phyloP scores from a whole-genome alignment of 1,140 invertebrate species.

The Saccostrea glomerata region DNA sequence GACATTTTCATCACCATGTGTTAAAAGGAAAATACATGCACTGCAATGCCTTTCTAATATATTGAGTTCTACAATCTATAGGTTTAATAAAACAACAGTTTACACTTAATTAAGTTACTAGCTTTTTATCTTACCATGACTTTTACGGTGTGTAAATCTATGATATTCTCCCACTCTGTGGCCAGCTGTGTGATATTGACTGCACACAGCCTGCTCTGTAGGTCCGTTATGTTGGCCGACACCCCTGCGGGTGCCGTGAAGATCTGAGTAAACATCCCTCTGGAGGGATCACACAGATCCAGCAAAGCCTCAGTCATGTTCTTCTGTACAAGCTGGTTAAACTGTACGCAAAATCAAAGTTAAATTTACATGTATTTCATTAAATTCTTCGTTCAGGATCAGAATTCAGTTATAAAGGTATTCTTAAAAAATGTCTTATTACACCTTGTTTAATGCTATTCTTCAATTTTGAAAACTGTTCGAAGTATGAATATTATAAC shows the following conservation, averaged over 20 bases:
- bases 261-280: constrained; percentile 33
- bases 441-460: too few relatives aligned
- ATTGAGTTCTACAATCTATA: too few relatives aligned
- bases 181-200: constrained; percentile 16
- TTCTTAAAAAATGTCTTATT: too few relatives aligned
- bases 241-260: not conserved
- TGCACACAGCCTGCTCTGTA: constrained; percentile 35
- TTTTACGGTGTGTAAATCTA: constrained; percentile 46
- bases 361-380: not conserved
- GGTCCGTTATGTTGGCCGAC: not conserved
- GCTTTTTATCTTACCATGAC: not conserved
- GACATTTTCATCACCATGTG: too few relatives aligned
- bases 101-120: too few relatives aligned
- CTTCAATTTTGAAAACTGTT: too few relatives aligned
- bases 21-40: too few relatives aligned
- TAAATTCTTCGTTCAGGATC: too few relatives aligned
- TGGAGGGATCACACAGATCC: constrained; percentile 43
- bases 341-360: constrained; percentile 23
- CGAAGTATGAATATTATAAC: too few relatives aligned
- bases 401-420: too few relatives aligned
- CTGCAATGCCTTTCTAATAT: too few relatives aligned
- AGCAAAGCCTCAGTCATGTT: constrained; percentile 52
- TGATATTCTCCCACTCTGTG: constrained; percentile 38
- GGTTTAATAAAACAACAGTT: too few relatives aligned
- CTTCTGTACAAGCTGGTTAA: constrained; percentile 43